Evolutionary conservation across 2,888 invertebrate genomes (phyloP), one percentile per base, ranked within the genome.

Genomic region (Germaria angustata): DNA sequence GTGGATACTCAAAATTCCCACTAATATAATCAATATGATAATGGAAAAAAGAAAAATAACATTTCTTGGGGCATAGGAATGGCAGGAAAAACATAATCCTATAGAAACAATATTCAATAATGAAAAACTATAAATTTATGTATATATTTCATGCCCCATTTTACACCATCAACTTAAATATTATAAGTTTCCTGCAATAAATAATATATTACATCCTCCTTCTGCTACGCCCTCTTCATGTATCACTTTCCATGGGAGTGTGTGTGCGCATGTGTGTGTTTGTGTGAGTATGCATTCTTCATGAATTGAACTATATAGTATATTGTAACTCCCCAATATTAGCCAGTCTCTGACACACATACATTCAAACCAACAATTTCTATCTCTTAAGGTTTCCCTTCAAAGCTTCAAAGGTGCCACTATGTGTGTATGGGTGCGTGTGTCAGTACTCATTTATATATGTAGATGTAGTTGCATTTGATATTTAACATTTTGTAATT

Each of bases 401-500:
- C 57, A 39, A 17, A 51, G 41, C 51, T 68, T 28, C n/a, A n/a
- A n/a, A n/a, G n/a, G n/a, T n/a, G n/a, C n/a, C n/a, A n/a, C n/a
- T n/a, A n/a, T n/a, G n/a, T 51, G 15, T 13, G 32, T 20, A 24
- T 9, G 6, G 57, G 8, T 22, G 11, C 28, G 8, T 44, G 32
- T 46, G 13, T 39, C 2, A 20, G 28, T 13, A 17, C 11, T 61
- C 49, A 61, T 20, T 15, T 7, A 22, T 63, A 1, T 41, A 2
- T 65, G n/a, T 28, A 22, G 6, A 46, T 49, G 53, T n/a, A 34
- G 41, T 34, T 57, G 46, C 49, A 36, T 36, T 51, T 39, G 66
- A 68, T 77, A 61, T 61, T 72, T 79, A 79, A 79, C 79, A 79
- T 79, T 79, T 72, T 51, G 57, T 72, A 79, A 79, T 79, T 79